Evolutionary conservation across 1,140 invertebrate species (phyloP), one percentile per base, ranked within the genome.

Genomic region (Pogonomyrmex californicus): DNA sequence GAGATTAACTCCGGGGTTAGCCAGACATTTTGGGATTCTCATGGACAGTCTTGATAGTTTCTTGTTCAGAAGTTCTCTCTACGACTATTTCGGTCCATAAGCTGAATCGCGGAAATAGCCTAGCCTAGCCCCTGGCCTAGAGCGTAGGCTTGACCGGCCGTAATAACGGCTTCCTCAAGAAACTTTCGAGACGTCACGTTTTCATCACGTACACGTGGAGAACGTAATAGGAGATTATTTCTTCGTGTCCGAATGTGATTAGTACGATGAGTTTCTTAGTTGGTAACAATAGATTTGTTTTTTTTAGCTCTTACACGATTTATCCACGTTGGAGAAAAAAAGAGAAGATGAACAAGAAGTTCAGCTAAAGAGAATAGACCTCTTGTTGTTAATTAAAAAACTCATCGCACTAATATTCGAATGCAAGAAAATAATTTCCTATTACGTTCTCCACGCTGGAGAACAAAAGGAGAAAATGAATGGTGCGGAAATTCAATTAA

Each of bases 101-200:
- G 93, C 92, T 93, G 87, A 89, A 88, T 82, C 75, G 87, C 91
- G 85, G 90, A 93, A 93, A 93, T 93, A 93, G 92, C 88, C 91
- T 93, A 93, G 93, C 93, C 93, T 93, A 93, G 93, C 91, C 93
- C 93, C 93, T 93, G 93, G 93, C 93, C 93, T 93, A 93, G 93
- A 93, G 93, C 91, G 91, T 93, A 92, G 92, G 93, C 90, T 92
- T 93, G 89, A 93, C 92, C 90, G 83, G 90, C 89, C 88, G 91
- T 90, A 91, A 91, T 92, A 91, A 73, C 87, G 76, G 49, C 85
- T 88, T 87, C 87, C 88, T 93, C 91, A 92, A 93, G 89, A 91
- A 92, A 92, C 51, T 85, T 66, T 41, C 71, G 86, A 63, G 47
- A 90, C 66, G 76, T 88, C 83, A 68, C 33, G 60, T 71, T 86